Percentiles rank a stretch among this genome's conserved stretches.
These are phyloP conservation scores for Python bivittatus DNA, from an alignment of 2,113 vertebrate species.

Conservation along the genomic window DNA sequence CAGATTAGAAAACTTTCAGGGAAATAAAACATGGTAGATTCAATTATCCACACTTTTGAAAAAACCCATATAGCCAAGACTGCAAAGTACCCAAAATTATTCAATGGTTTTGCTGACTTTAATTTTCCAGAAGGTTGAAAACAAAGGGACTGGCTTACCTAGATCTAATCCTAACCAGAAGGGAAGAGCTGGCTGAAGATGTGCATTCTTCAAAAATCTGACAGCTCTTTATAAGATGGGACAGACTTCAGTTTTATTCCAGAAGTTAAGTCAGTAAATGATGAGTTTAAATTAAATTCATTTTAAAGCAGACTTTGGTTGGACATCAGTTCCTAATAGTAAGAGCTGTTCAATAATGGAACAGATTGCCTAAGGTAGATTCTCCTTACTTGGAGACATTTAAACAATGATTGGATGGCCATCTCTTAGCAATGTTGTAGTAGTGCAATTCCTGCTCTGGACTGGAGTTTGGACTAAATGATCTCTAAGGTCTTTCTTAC, in stretches of 20 bases:
- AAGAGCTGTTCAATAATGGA: neutral
- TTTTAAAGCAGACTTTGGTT: neutral
- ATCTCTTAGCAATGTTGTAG: neutral
- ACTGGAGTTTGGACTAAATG: neutral
- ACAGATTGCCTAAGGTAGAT: neutral
- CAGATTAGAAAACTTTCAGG: neutral
- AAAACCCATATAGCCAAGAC: neutral
- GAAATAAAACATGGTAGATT: neutral
- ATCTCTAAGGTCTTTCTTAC: neutral
- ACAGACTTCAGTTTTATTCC: neutral
- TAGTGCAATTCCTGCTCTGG: neutral
- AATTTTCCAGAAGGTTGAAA: neutral
- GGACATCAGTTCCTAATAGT: neutral
- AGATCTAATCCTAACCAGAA: neutral
- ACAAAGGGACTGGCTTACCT: neutral
- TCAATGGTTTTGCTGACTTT: neutral
- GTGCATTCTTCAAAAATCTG: neutral
- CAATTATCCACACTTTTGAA: neutral
- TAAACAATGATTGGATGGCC: neutral
- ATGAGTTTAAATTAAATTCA: neutral
- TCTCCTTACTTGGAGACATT: neutral
- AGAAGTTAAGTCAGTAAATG: neutral
- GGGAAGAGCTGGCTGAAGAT: neutral
- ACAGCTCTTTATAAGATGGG: neutral
- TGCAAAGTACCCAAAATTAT: neutral